phyloP scores from a whole-genome alignment of 2,113 vertebrate genomes.

The Atlantisia rogersi region DNA sequence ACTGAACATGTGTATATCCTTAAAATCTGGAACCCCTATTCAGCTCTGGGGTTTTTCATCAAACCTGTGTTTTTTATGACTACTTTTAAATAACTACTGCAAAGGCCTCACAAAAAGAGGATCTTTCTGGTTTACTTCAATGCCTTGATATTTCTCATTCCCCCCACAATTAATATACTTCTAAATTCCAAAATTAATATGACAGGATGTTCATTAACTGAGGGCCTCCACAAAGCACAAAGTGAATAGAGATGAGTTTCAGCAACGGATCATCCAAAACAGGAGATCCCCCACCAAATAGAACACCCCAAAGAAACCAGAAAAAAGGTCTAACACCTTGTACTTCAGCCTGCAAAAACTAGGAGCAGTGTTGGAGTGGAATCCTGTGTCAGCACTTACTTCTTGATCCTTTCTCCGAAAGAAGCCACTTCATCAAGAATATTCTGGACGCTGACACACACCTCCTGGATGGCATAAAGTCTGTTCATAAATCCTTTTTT shows the following conservation, averaged over 20 bases:
- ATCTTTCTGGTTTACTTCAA: conserved; percentile 27
- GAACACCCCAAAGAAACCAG: background rate
- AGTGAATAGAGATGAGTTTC: conserved; percentile 24
- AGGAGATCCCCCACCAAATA: background rate
- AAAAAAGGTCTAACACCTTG: background rate
- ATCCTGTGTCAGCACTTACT: conserved; percentile 82
- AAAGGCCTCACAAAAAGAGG: background rate
- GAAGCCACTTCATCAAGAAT: conserved; percentile 96
- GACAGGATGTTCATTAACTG: conserved; percentile 29
- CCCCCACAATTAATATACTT: background rate
- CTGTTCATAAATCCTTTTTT: conserved; percentile 98
- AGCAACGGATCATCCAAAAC: background rate
- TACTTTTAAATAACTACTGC: conserved; percentile 26
- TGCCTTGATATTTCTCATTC: background rate
- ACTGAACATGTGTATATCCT: background rate
- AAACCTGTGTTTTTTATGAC: background rate
- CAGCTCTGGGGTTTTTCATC: background rate
- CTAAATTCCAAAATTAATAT: conserved; percentile 41
- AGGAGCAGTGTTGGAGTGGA: background rate
- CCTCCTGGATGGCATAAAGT: conserved; percentile 98
- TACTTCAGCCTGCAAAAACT: background rate
- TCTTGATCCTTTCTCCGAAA: conserved; percentile 96
- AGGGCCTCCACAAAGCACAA: background rate
- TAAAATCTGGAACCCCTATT: background rate
- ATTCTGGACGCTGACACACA: conserved; percentile 96